Conservation (phyloP, 2,888 invertebrate genomes). For the Myopa tessellatipennis region DNA sequence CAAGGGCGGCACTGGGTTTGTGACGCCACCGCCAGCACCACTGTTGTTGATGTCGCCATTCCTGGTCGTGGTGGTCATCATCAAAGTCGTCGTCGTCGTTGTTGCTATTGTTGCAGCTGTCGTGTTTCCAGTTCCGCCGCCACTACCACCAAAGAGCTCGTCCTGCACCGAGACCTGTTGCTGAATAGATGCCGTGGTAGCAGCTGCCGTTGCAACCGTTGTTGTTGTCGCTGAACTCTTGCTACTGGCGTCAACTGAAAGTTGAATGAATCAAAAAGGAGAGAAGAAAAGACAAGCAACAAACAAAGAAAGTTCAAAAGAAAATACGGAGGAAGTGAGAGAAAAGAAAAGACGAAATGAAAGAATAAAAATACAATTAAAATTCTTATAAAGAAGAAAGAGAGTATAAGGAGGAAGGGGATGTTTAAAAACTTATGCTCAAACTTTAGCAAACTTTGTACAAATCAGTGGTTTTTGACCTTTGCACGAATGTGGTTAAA, state of each 20-base stretch:
- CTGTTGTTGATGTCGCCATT: slow-evolving; percentile 72
- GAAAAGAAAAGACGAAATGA: slow-evolving; percentile 23
- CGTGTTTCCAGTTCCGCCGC: slow-evolving; percentile 62
- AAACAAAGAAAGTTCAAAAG: too few relatives aligned
- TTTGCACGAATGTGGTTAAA: background rate
- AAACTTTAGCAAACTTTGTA: background rate
- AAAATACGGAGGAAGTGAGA: slow-evolving; percentile 38
- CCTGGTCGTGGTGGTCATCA: slow-evolving; percentile 71
- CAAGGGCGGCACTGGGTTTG: slow-evolving; percentile 64
- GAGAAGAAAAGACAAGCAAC: too few relatives aligned
- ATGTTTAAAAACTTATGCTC: background rate
- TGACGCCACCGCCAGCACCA: background rate
- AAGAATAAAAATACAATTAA: background rate
- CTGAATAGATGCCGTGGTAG: slow-evolving; percentile 53
- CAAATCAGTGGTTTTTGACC: background rate
- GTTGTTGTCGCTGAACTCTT: slow-evolving; percentile 47
- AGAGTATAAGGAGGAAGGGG: background rate
- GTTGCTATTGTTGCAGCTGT: slow-evolving; percentile 57
- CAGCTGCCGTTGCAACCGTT: slow-evolving; percentile 33
- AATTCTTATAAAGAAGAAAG: background rate
- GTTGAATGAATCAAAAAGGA: slow-evolving; percentile 32
- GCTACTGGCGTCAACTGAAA: slow-evolving; percentile 60
- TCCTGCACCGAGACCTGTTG: slow-evolving; percentile 62
- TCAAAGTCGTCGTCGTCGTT: slow-evolving; percentile 58
- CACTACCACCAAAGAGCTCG: slow-evolving; percentile 49